Evolutionary conservation across 2,888 invertebrate species (phyloP), one percentile per base, ranked within the genome.

Genomic region (Drosophila limbata): DNA sequence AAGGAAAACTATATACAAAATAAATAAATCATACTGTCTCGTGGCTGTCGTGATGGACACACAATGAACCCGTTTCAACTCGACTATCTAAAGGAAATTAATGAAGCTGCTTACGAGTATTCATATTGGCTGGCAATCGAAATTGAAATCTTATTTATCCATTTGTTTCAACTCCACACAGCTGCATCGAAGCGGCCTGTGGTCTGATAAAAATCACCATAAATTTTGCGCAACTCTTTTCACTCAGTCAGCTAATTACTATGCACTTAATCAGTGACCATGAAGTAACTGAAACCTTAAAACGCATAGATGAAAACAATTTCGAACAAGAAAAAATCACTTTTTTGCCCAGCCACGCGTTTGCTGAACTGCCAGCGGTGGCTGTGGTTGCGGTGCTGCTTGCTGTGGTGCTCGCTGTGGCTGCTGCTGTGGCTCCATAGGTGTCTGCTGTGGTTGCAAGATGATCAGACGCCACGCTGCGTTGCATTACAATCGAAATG

Each of bases 251-350:
- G 68, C 73, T 84, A 84, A 84, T 84, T 84, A 82, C 69, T 77
- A 84, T 84, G 88, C 89, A 82, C 80, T 74, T 74, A 84, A 67
- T 84, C 89, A 89, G 85, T 87, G 84, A 73, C 88, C 84, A 84
- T 84, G 89, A 84, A 84, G 84, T 63, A 69, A 75, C 57, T 59
- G 40, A 72, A 79, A 70, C 79, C 79, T 70, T 52, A 44, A 65
- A 61, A 64, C 76, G 76, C 79, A 69, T 21, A 59, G 62, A 52
- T 37, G 45, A 63, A 77, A 72, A 57, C 31, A 45, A 44, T 44
- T 37, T 37, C 15, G 48, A 39, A 28, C 37, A 28, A 45, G 21
- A 4, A 21, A 55, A 37, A 48, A 50, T 37, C n/a, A 37, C 35
- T 35, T 35, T 11, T 13, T 35, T 33, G 25, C 8, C 8, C 8